These are phyloP conservation scores for Antennarius maculatus DNA, from an alignment of 2,797 vertebrate species.

Conservation along the genomic window DNA sequence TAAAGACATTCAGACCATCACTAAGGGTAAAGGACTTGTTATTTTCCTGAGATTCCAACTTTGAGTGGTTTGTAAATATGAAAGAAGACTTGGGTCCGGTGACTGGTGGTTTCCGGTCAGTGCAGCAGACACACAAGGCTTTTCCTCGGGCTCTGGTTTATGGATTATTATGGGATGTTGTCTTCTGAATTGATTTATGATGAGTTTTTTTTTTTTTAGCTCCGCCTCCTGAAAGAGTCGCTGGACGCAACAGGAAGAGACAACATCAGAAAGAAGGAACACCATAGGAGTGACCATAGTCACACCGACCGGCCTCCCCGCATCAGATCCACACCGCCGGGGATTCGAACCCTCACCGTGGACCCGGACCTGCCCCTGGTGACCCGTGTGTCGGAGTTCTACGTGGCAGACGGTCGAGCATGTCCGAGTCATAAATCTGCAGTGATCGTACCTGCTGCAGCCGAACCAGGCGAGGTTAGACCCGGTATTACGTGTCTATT, in stretches of 20 bases:
- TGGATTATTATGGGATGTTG: not conserved
- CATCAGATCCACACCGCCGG: conserved; percentile 11
- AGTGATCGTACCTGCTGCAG: conserved; percentile 38
- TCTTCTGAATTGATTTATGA: too few species aligned
- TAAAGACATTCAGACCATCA: too few species aligned
- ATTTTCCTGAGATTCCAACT: too few species aligned
- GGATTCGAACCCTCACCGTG: not conserved
- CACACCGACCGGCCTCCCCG: conserved; percentile 18
- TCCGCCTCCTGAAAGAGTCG: conserved; percentile 58
- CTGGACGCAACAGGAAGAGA: conserved; percentile 73
- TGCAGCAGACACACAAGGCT: too few species aligned
- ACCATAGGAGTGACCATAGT: conserved; percentile 47
- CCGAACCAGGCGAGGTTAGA: conserved; percentile 55
- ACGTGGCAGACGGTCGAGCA: conserved; percentile 65
- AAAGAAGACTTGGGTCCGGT: too few species aligned
- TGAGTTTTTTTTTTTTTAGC: conserved; percentile 22
- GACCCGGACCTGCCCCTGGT: conserved; percentile 7
- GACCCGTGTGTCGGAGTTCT: conserved; percentile 37
- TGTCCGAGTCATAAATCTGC: conserved; percentile 49
- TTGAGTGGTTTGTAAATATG: too few species aligned
- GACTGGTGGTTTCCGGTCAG: too few species aligned
- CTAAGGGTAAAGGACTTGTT: too few species aligned
- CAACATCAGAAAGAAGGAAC: conserved; percentile 33
- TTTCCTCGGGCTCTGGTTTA: too few species aligned
- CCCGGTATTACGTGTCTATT: not conserved